These are phyloP conservation scores for Panthera tigris DNA, from an alignment of 2,113 vertebrate genomes.

Conservation along the genomic window DNA sequence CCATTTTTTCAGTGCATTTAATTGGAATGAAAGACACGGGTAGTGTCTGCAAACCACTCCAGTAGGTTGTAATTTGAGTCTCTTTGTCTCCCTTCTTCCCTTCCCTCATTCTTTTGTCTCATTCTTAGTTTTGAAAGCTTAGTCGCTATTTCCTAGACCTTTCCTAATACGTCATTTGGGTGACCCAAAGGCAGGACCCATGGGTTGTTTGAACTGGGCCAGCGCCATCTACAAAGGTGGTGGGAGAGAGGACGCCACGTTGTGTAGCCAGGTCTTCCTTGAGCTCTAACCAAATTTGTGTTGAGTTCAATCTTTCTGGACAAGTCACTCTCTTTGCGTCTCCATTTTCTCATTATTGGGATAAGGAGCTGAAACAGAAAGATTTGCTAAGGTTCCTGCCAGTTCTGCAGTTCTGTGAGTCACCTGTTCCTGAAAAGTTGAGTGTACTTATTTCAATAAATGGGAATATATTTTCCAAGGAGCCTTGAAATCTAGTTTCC, in stretches of 20 bases:
- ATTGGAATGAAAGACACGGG: background rate
- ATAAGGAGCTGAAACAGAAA: background rate
- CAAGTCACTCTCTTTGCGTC: background rate
- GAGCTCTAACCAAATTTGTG: background rate
- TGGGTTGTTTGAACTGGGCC: background rate
- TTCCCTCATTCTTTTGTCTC: background rate
- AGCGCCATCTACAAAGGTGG: background rate
- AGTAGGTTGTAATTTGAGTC: background rate
- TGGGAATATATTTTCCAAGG: constrained; percentile 51
- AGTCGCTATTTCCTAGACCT: background rate
- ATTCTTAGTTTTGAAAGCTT: background rate
- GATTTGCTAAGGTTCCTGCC: background rate
- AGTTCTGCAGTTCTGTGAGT: constrained; percentile 19
- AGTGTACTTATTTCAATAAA: background rate
- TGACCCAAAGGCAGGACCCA: background rate
- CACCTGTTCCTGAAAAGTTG: constrained; percentile 48
- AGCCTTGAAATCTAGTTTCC: constrained; percentile 34
- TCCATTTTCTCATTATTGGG: constrained; percentile 15
- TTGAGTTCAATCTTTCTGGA: background rate
- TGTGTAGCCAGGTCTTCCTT: background rate
- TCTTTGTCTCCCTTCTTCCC: background rate
- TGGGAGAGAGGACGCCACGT: rapidly evolving
- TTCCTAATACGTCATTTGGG: background rate
- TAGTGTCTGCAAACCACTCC: background rate
- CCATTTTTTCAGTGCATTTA: background rate